Conservation (phyloP, 1,140 invertebrate genomes). For the Colletes latitarsis region DNA sequence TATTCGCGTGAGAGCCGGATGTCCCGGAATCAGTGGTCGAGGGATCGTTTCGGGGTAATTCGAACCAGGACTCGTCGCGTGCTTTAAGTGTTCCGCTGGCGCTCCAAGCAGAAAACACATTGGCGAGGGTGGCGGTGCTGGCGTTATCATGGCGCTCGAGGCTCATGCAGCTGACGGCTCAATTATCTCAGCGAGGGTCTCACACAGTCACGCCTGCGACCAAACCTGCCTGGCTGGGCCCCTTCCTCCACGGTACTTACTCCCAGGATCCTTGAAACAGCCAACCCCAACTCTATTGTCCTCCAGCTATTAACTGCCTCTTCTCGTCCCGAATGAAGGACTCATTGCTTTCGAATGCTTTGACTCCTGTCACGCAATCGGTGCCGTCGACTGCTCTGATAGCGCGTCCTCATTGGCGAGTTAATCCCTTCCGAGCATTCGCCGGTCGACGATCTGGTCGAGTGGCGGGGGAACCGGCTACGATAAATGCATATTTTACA, state of each 20-base stretch:
- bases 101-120: conserved; percentile 52
- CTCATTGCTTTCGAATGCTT: conserved; percentile 69
- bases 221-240: conserved; percentile 33
- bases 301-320: conserved; percentile 70
- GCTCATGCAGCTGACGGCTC: conserved; percentile 77
- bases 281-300: conserved; percentile 69
- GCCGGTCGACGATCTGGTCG: background rate
- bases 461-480: background rate
- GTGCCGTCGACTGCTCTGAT: conserved; percentile 57
- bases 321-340: conserved; percentile 64
- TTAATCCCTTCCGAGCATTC: conserved; percentile 54
- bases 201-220: conserved; percentile 72
- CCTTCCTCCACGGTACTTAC: conserved; percentile 41
- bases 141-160: conserved; percentile 72
- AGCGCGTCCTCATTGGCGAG: conserved; percentile 48
- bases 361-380: conserved; percentile 71
- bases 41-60: conserved; percentile 60
- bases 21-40: background rate
- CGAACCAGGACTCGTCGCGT: conserved; percentile 59
- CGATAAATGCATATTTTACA: no score
- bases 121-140: conserved; percentile 48
- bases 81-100: conserved; percentile 61
- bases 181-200: conserved; percentile 74
- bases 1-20: background rate
- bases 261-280: conserved; percentile 62